A percentile compares a stretch with the other conserved stretches of the same genome.
Evolutionary conservation across 2,888 invertebrate species (phyloP).

Genomic region (Agapostemon virescens): DNA sequence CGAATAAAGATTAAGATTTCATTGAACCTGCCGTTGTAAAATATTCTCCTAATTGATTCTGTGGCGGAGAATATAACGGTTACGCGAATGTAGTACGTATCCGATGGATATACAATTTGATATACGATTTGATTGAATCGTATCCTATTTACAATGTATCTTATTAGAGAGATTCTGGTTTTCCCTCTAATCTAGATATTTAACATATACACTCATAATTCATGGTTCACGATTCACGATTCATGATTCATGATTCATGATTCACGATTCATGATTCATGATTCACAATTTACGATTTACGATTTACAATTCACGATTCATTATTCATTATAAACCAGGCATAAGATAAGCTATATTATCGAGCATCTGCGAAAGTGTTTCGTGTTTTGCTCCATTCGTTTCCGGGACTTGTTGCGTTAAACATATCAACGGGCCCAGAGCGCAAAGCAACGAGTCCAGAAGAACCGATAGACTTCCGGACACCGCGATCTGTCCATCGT

Average conservation of each 20-base stretch:
- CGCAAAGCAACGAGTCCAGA: conserved; percentile 94
- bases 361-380: conserved; percentile 85
- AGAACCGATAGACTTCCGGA: conserved; percentile 96
- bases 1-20: not conserved
- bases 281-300: too few relatives aligned
- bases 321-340: conserved; percentile 76
- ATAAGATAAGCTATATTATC: conserved; percentile 97
- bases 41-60: conserved; percentile 3
- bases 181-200: conserved; percentile 10
- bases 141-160: conserved; percentile 55
- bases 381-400: conserved; percentile 80
- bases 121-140: not conserved
- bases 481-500: conserved; percentile 97
- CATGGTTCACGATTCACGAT: too few relatives aligned
- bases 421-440: conserved; percentile 93
- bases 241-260: too few relatives aligned
- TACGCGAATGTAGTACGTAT: not conserved
- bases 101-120: not conserved
- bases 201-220: conserved; percentile 52
- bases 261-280: too few relatives aligned
- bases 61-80: not conserved
- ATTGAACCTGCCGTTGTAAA: not conserved
- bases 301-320: too few relatives aligned
- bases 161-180: conserved; percentile 13
- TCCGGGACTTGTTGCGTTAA: conserved; percentile 92